Base-by-base conservation (phyloP, 92 coral and sea anemone genomes). In the Siderastrea radians region DNA sequence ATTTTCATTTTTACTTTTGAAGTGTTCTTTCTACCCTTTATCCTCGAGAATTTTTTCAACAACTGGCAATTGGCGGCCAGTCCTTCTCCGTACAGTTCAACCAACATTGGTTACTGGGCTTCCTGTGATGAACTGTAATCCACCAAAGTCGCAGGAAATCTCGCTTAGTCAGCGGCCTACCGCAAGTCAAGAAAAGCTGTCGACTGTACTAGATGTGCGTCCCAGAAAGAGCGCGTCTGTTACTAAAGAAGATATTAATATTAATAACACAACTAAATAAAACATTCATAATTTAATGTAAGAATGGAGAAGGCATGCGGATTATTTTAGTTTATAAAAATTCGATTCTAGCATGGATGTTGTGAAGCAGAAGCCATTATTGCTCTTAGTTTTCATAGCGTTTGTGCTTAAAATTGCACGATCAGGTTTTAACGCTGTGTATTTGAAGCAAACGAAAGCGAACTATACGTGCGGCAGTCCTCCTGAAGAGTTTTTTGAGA, bases 381-480 rank as follows among this genome's bases (percentile, higher is more conserved):
- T 74, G 12, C 7, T 84, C 16, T 13, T 49, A 0, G 5, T 67
- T 78, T 54, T 66, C 16, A 48, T 66, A 6, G 68, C 47, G 55
- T 46, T 38, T 77, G 46, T n/a, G 46, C 46, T 66, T 19, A 54
- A 69, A 17, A 11, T 55, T 16, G 68, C 69, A 26, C 85, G 87
- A 52, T 16, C 72, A 11, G 87, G 86, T 7, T 88, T 96, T 43
- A 94, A 96, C 81, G 95, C 88, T 16, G 95, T 90, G 12, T 79
- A 53, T 46, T 68, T 78, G 74, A 89, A 91, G 71, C 55, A 72
- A 17, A 87, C 91, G 50, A 73, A 73, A 55, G 99, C 99, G 51
- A 96, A 91, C 50, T 79, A 73, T 48, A 95, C 99, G 13, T 96
- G 99, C 76, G 99, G 99, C 57, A 83, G 87, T 11, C 98, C 99